phyloP scores from a whole-genome alignment of 2,888 invertebrate species.

The Hirtodrosophila duncani region DNA sequence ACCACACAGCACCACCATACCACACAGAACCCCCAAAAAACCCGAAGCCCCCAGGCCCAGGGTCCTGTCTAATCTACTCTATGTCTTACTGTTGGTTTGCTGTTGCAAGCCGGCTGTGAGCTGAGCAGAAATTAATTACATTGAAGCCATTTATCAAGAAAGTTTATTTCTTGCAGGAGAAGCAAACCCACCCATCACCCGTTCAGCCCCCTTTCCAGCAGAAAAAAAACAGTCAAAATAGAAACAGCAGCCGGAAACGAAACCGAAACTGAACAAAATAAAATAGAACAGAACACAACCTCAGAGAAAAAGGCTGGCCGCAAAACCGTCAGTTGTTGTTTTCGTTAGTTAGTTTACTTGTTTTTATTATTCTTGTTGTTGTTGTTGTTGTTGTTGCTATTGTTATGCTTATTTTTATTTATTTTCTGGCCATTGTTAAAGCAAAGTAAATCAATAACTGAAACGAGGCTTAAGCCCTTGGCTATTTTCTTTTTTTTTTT shows the following conservation, averaged over 20 bases:
- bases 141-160: constrained; percentile 73
- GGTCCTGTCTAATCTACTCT: not conserved
- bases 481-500: constrained; percentile 15
- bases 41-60: constrained; percentile 6
- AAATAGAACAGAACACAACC: constrained; percentile 36
- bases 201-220: constrained; percentile 2
- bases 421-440: constrained; percentile 59
- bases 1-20: constrained; percentile 10
- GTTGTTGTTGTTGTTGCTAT: constrained; percentile 51
- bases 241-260: constrained; percentile 6
- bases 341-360: constrained; percentile 63
- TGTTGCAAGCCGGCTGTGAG: constrained; percentile 61
- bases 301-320: constrained; percentile 38
- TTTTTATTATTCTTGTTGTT: constrained; percentile 58
- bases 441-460: constrained; percentile 65
- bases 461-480: constrained; percentile 46
- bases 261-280: constrained; percentile 20
- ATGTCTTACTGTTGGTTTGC: too few species aligned
- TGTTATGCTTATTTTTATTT: constrained; percentile 65
- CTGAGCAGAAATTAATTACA: constrained; percentile 71
- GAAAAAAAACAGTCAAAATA: constrained; percentile 7
- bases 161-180: constrained; percentile 66
- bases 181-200: constrained; percentile 22
- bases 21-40: not conserved
- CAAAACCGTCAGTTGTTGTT: constrained; percentile 64